A percentile compares a stretch with the other conserved stretches of the same genome.
Evolutionary conservation across 1,140 invertebrate species (phyloP).

Genomic region (Caerostris extrusa): DNA sequence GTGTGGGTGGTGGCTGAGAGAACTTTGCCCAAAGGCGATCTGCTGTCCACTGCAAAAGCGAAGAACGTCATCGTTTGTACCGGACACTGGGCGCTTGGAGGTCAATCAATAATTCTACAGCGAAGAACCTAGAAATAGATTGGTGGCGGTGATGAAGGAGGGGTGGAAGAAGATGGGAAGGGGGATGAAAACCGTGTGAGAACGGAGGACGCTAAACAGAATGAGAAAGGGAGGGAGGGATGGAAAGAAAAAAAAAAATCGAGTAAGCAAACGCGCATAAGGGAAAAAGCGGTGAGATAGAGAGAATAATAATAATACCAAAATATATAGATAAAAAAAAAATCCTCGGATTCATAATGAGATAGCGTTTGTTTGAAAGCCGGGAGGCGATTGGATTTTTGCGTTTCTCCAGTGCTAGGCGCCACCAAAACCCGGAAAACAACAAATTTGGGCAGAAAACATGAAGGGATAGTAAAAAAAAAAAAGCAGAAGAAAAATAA

Average conservation of each 20-base stretch:
- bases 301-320: conserved; percentile 31
- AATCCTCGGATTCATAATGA: conserved; percentile 73
- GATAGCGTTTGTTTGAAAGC: conserved; percentile 73
- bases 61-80: conserved; percentile 74
- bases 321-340: background rate
- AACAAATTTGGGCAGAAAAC: conserved; percentile 71
- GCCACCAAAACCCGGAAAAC: conserved; percentile 55
- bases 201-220: conserved; percentile 54
- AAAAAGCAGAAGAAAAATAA: conserved; percentile 10
- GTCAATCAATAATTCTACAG: conserved; percentile 77
- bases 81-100: conserved; percentile 74
- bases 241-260: background rate
- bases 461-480: conserved; percentile 46
- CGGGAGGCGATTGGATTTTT: conserved; percentile 74
- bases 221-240: background rate
- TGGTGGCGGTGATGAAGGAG: conserved; percentile 63
- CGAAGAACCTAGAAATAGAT: conserved; percentile 74
- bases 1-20: conserved; percentile 45
- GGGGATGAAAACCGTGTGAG: conserved; percentile 40
- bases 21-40: conserved; percentile 64
- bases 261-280: conserved; percentile 54
- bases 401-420: conserved; percentile 46
- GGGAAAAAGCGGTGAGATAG: conserved; percentile 11
- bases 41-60: conserved; percentile 76
- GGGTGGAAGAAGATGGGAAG: background rate